Conservation (phyloP, 2,797 vertebrate species). For the Eulemur albifrons region DNA sequence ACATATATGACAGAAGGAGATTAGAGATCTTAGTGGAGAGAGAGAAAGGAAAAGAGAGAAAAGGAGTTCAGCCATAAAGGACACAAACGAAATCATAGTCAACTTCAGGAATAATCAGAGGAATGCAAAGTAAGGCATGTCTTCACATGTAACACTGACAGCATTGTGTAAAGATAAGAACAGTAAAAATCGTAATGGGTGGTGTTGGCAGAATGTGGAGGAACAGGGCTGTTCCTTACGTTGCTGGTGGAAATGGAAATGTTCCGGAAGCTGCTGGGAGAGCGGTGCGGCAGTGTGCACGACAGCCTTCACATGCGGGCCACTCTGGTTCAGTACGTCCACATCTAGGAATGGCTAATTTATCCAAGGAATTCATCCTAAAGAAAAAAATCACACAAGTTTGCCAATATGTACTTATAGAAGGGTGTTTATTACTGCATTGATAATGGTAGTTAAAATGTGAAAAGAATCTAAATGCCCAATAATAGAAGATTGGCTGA, state of each 20-base stretch:
- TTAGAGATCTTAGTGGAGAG: not conserved
- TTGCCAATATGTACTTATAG: accelerated
- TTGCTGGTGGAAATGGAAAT: not conserved
- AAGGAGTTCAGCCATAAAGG: not conserved
- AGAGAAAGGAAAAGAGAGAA: not conserved
- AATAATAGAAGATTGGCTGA: not conserved
- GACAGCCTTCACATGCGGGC: not conserved
- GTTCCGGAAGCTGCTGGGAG: accelerated
- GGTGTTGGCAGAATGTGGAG: not conserved
- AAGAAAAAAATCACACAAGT: not conserved
- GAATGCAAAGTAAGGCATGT: not conserved
- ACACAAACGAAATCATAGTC: not conserved
- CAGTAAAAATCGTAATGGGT: not conserved
- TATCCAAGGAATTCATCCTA: not conserved
- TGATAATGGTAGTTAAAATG: not conserved
- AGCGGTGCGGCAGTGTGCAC: accelerated
- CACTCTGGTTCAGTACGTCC: no score
- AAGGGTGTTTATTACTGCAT: not conserved
- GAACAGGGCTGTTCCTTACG: not conserved
- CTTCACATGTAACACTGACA: not conserved
- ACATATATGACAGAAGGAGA: not conserved
- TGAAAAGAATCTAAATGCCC: not conserved
- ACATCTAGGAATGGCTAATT: not conserved
- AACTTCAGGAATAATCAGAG: not conserved
- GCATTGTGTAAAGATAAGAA: not conserved